Base-by-base conservation (phyloP, 2,797 vertebrate species). In the Ibycter americanus region DNA sequence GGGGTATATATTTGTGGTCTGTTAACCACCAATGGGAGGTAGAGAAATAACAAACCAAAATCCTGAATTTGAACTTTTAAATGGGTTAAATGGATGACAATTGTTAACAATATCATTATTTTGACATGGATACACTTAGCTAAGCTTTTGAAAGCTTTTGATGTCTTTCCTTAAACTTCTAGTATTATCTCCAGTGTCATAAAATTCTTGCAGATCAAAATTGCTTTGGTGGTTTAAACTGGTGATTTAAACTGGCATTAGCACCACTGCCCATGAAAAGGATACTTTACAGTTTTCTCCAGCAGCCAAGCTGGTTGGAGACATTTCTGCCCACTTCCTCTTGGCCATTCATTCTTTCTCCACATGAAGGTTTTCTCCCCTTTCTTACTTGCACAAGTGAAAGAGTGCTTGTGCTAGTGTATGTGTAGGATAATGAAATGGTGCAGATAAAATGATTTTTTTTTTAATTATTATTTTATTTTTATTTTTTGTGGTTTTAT, bases 1-100 rank as follows among this genome's bases (percentile, higher is more conserved):
- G 4, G 6, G 1, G 0, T 36, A 4, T 15, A 0, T 56, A 6
- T 76, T 82, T 76, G 18, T 47, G 54, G 21, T 19, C 38, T 70
- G n/a, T 58, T 85, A 65, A 38, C 71, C 13, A 22, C 22, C 22
- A 18, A 19, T 0, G 3, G 15, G 12, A 68, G 12, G 29, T 51
- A 44, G 40, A 82, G 31, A 73, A 88, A 46, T 29, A 70, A 66
- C 47, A 81, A 72, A 51, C 32, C 49, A 27, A 38, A 40, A 52
- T 65, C 63, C 46, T 55, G 27, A 51, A 61, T 29, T 83, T 26
- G n/a, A 61, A 17, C 56, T 74, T 52, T 5, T 5, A 12, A 70
- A 34, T 34, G 12, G 15, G 12, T 80, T 25, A 56, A 46, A 56
- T 4, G 63, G 31, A 8, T 55, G 36, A 5, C 22, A 27, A 0